Percentiles rank a stretch among this genome's conserved stretches.
Evolutionary conservation across 2,797 vertebrate species (phyloP).

Genomic region (Paratrypauchen microcephalus): DNA sequence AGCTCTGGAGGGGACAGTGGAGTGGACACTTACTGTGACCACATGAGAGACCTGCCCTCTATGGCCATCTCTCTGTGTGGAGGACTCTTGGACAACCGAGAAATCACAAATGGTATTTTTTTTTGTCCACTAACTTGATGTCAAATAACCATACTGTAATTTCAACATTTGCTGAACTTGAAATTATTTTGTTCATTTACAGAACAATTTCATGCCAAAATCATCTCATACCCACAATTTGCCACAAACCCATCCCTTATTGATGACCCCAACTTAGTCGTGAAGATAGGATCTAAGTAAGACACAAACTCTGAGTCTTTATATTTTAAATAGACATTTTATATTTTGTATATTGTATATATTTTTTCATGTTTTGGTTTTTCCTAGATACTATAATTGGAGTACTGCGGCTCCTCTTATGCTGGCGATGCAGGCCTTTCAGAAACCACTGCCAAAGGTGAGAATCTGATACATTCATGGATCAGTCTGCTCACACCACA

Average conservation of each 20-base stretch:
- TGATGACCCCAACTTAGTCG: slow-evolving; percentile 94
- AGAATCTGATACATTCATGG: slow-evolving; percentile 40
- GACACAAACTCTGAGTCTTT: slow-evolving; percentile 31
- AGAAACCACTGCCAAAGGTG: slow-evolving; percentile 99
- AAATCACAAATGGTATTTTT: slow-evolving; percentile 87
- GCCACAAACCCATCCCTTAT: slow-evolving; percentile 92
- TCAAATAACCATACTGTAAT: neutral
- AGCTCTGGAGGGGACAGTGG: slow-evolving; percentile 93
- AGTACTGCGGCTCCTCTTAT: slow-evolving; percentile 91
- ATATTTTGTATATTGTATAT: neutral
- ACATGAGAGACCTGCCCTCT: slow-evolving; percentile 84
- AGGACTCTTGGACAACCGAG: slow-evolving; percentile 88
- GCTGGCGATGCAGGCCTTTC: slow-evolving; percentile 95
- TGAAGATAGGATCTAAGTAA: slow-evolving; percentile 96
- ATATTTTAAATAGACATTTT: neutral
- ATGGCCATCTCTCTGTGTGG: slow-evolving; percentile 94
- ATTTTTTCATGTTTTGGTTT: slow-evolving; percentile 6
- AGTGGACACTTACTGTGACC: slow-evolving; percentile 89
- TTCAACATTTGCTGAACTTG: neutral
- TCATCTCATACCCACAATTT: slow-evolving; percentile 92
- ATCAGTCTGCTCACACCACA: neutral
- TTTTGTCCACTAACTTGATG: neutral
- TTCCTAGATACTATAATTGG: slow-evolving; percentile 93
- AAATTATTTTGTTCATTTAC: slow-evolving; percentile 14
- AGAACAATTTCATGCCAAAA: slow-evolving; percentile 85